These are phyloP conservation scores for Drosophila imparisetae DNA, from an alignment of 2,888 invertebrate species.

Conservation along the genomic window DNA sequence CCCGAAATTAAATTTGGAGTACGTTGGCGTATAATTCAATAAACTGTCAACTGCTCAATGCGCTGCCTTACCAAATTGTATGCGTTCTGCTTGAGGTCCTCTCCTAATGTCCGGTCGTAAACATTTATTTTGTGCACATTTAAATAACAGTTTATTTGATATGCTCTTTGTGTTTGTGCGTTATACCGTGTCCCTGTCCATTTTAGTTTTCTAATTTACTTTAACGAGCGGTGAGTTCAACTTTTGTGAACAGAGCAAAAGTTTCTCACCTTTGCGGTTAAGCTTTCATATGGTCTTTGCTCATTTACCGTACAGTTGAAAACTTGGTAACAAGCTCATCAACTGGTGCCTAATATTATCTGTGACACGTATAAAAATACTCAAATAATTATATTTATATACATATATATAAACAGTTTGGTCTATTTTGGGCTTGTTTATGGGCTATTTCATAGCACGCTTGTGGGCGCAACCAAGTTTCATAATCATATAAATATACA, in stretches of 20 bases:
- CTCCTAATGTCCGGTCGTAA: conserved; percentile 8
- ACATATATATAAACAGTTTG: conserved; percentile 1
- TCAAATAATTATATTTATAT: conserved; percentile 20
- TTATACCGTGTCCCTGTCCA: not conserved
- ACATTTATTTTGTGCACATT: conserved; percentile 48
- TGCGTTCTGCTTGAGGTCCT: conserved; percentile 16
- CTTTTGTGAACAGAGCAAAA: conserved; percentile 11
- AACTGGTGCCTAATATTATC: conserved; percentile 38
- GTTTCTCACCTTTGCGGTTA: conserved; percentile 34
- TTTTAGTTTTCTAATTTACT: conserved; percentile 39
- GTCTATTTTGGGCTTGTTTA: conserved; percentile 39
- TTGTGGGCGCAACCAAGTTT: conserved; percentile 24
- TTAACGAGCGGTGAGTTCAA: conserved; percentile 30
- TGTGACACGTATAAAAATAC: conserved; percentile 31
- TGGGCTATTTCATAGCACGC: conserved; percentile 25
- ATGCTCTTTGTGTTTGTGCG: conserved; percentile 16
- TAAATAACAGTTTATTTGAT: conserved; percentile 52
- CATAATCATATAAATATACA: not conserved
- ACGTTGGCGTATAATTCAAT: conserved; percentile 46
- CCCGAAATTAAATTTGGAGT: conserved; percentile 38
- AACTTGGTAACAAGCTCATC: conserved; percentile 40
- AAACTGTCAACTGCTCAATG: conserved; percentile 24
- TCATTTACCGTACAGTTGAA: conserved; percentile 9
- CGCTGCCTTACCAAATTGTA: not conserved
- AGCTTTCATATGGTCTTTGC: conserved; percentile 1